These are phyloP conservation scores for Ctena decussata DNA, from an alignment of 2,888 invertebrate genomes.

Conservation along the genomic window DNA sequence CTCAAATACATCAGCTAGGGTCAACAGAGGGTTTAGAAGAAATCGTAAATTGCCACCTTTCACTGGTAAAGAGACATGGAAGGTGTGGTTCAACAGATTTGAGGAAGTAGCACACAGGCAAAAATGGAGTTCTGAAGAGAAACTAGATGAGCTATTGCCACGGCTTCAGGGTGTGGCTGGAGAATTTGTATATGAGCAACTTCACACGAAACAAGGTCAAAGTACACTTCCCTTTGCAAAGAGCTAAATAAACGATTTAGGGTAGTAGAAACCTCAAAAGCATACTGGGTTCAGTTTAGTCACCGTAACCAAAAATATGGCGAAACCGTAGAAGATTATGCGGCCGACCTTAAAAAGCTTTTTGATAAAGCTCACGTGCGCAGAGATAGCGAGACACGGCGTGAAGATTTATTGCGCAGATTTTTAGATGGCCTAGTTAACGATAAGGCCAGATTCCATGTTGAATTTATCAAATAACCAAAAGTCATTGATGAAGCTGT, in stretches of 20 bases:
- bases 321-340: slow-evolving; percentile 30
- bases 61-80: slow-evolving; percentile 40
- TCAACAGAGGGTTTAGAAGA: neutral
- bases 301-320: slow-evolving; percentile 19
- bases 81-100: no score
- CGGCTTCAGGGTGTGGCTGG: slow-evolving; percentile 19
- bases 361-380: slow-evolving; percentile 32
- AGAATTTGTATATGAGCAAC: slow-evolving; percentile 36
- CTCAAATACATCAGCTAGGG: neutral
- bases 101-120: slow-evolving; percentile 23
- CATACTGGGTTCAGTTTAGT: slow-evolving; percentile 20
- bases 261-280: slow-evolving; percentile 33
- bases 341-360: slow-evolving; percentile 37
- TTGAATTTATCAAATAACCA: slow-evolving; percentile 46
- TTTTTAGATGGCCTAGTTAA: slow-evolving; percentile 39
- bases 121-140: slow-evolving; percentile 16
- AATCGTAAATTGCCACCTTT: slow-evolving; percentile 28
- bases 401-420: slow-evolving; percentile 40
- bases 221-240: slow-evolving; percentile 25
- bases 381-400: slow-evolving; percentile 32
- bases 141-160: slow-evolving; percentile 19
- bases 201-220: neutral
- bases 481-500: slow-evolving; percentile 37
- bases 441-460: slow-evolving; percentile 49
- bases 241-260: slow-evolving; percentile 27